A percentile compares a stretch with the other conserved stretches of the same genome.
Conservation (phyloP, 2,888 invertebrate species). For the Parthenolecanium corni region DNA sequence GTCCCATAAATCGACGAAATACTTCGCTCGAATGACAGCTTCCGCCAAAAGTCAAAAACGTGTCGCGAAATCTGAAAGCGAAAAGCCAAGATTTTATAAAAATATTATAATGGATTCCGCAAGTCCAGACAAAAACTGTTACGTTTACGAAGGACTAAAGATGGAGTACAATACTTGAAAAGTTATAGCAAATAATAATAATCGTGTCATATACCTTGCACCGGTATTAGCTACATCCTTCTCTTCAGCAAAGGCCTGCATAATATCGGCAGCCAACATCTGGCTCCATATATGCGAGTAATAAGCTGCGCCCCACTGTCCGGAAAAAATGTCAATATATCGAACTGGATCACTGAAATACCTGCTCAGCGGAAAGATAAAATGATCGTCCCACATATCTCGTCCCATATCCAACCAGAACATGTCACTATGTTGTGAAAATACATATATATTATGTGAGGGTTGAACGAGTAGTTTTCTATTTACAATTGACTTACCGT, state of each 20-base stretch:
- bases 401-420: slow-evolving; percentile 72
- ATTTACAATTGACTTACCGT: slow-evolving; percentile 40
- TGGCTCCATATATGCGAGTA: slow-evolving; percentile 64
- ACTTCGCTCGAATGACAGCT: slow-evolving; percentile 69
- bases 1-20: slow-evolving; percentile 79
- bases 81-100: slow-evolving; percentile 3
- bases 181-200: neutral
- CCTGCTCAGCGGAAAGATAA: slow-evolving; percentile 61
- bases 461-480: no score
- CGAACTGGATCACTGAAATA: slow-evolving; percentile 76
- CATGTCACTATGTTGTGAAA: slow-evolving; percentile 42
- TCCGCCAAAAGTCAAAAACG: slow-evolving; percentile 72
- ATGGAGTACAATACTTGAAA: slow-evolving; percentile 59
- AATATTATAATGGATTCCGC: neutral
- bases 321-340: slow-evolving; percentile 68
- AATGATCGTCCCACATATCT: slow-evolving; percentile 68
- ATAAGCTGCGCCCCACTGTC: slow-evolving; percentile 75
- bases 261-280: slow-evolving; percentile 83
- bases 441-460: neutral
- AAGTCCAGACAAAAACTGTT: neutral
- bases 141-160: slow-evolving; percentile 69
- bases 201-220: slow-evolving; percentile 33
- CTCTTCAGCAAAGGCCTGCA: slow-evolving; percentile 67
- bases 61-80: slow-evolving; percentile 52
- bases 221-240: slow-evolving; percentile 36